Conservation (phyloP, 2,113 vertebrate genomes). For the Dasypus novemcinctus region DNA sequence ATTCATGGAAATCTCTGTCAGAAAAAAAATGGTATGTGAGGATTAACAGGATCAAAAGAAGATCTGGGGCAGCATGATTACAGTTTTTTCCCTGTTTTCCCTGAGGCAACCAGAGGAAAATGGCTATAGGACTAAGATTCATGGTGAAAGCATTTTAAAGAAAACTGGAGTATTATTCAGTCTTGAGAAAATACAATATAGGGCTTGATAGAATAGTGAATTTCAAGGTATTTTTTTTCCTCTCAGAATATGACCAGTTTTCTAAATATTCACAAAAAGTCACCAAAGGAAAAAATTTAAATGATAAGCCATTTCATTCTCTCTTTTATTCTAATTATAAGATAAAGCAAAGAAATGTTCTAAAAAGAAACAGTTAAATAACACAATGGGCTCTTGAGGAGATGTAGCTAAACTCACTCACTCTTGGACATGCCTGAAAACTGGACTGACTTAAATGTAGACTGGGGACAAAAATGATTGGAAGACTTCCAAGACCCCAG, state of each 20-base stretch:
- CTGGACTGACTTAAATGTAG: conserved; percentile 7
- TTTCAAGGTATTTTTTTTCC: neutral
- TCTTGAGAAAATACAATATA: neutral
- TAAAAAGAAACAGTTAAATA: neutral
- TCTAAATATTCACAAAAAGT: neutral
- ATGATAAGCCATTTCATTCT: neutral
- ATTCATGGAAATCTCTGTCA: neutral
- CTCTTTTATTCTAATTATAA: conserved; percentile 21
- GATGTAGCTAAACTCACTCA: neutral
- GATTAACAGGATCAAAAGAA: neutral
- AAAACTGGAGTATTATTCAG: neutral
- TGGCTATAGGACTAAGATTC: neutral
- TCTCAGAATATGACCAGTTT: neutral
- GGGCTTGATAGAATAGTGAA: neutral
- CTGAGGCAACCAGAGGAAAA: neutral
- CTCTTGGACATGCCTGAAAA: conserved; percentile 33
- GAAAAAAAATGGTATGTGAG: neutral
- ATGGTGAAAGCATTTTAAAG: neutral
- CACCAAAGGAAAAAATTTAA: neutral
- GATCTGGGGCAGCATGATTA: neutral
- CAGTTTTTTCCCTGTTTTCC: neutral
- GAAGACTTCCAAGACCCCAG: neutral
- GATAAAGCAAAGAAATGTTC: neutral
- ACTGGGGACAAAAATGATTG: neutral
- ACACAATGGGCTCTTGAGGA: neutral